phyloP scores from a whole-genome alignment of 2,113 vertebrate genomes.

The Labeo rohita region DNA sequence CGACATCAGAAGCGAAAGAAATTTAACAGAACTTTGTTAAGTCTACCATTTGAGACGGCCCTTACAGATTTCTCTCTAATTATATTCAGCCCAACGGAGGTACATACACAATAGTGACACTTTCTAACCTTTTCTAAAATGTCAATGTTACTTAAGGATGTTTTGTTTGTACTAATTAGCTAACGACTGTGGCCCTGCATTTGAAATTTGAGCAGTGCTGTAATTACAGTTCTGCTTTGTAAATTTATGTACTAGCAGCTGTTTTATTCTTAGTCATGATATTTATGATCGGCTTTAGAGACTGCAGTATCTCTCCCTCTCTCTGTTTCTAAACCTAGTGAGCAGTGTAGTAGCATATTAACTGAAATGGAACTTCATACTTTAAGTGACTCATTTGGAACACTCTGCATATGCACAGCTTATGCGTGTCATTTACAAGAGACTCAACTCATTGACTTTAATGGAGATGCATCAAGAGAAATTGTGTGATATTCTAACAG shows the following conservation, averaged over 20 bases:
- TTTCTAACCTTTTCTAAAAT: conserved; percentile 24
- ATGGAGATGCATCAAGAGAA: background rate
- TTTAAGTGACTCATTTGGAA: conserved; percentile 4
- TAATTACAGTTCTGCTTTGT: conserved; percentile 58
- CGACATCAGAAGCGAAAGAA: background rate
- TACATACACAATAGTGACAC: background rate
- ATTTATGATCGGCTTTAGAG: conserved; percentile 13
- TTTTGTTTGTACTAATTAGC: conserved; percentile 52
- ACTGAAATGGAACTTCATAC: background rate
- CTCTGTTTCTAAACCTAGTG: background rate
- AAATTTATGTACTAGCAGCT: conserved; percentile 51
- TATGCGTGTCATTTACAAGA: background rate
- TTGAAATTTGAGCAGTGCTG: conserved; percentile 60
- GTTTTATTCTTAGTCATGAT: background rate
- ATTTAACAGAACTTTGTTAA: background rate
- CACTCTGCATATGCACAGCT: background rate
- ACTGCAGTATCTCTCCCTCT: background rate
- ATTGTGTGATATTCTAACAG: background rate
- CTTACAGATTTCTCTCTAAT: background rate
- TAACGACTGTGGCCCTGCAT: conserved; percentile 56
- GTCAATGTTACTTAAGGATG: conserved; percentile 8
- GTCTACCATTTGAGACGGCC: background rate
- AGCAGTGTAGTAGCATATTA: background rate
- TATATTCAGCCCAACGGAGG: background rate
- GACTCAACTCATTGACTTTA: background rate